A percentile compares a stretch with the other conserved stretches of the same genome.
Evolutionary conservation across 2,888 invertebrate species (phyloP).

Genomic region (Penaeus monodon): DNA sequence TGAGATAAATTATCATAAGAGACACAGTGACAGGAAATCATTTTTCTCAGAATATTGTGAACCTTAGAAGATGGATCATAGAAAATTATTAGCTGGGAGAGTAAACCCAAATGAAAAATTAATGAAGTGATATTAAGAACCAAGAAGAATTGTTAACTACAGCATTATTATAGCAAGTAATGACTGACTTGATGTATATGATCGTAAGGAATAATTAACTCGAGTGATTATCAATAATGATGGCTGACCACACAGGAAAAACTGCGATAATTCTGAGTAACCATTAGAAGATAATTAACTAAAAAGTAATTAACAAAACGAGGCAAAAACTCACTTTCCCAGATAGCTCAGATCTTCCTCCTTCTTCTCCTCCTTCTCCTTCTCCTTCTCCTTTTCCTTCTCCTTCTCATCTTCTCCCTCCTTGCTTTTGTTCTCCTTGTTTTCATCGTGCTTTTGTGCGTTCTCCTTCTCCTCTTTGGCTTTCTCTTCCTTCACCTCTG

Average conservation of each 20-base stretch:
- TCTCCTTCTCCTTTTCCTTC: not conserved
- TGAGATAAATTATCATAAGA: not conserved
- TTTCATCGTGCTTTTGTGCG: slow-evolving; percentile 65
- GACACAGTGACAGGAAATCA: not conserved
- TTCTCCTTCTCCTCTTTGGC: not conserved
- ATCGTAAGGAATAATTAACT: too few species aligned
- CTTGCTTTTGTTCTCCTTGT: slow-evolving; percentile 52
- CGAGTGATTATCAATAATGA: too few species aligned
- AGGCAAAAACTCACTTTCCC: slow-evolving; percentile 50
- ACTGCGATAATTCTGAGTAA: too few species aligned
- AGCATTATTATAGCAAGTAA: too few species aligned
- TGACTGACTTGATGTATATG: too few species aligned
- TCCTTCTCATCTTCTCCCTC: slow-evolving; percentile 56
- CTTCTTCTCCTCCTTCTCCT: slow-evolving; percentile 45
- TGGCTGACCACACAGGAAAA: too few species aligned
- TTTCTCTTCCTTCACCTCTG: slow-evolving; percentile 66
- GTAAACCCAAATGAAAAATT: too few species aligned
- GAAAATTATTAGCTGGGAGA: too few species aligned
- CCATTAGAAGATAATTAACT: not conserved
- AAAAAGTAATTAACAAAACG: not conserved
- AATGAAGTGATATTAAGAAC: too few species aligned
- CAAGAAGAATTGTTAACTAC: too few species aligned
- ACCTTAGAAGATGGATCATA: too few species aligned
- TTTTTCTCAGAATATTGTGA: too few species aligned
- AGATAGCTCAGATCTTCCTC: slow-evolving; percentile 66